These are phyloP conservation scores for Styela plicata DNA, from an alignment of 23 tunicate species.

Conservation along the genomic window DNA sequence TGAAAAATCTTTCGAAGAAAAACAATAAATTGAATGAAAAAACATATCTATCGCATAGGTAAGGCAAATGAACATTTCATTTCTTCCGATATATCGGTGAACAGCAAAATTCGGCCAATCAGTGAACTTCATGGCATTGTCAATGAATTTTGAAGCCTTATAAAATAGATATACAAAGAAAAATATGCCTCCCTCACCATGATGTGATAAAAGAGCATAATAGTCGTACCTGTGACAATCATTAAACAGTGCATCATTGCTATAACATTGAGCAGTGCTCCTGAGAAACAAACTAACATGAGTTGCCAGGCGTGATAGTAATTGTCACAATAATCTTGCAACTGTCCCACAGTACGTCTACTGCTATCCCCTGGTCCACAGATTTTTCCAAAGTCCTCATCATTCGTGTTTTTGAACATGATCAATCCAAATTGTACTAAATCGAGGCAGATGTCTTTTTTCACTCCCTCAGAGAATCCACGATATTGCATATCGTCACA, in stretches of 20 bases:
- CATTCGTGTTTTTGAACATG: conserved; percentile 77
- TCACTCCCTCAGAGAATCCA: conserved; percentile 50
- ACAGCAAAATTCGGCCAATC: too few species aligned
- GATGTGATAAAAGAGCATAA: too few species aligned
- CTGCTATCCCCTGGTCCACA: conserved; percentile 75
- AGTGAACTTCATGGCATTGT: too few species aligned
- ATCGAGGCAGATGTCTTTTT: conserved; percentile 70
- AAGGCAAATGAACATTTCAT: too few species aligned
- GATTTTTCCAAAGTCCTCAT: conserved; percentile 75
- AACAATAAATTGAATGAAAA: too few species aligned
- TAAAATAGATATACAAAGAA: conserved; percentile 49
- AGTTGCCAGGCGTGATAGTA: conserved; percentile 44
- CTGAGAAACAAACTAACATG: conserved; percentile 64
- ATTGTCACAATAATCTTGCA: conserved; percentile 59
- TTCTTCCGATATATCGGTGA: too few species aligned
- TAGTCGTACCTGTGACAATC: conserved; percentile 2
- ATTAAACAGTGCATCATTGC: conserved; percentile 56
- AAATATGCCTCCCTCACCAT: neutral
- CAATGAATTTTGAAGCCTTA: too few species aligned
- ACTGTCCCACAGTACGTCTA: conserved; percentile 43
- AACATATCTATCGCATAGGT: too few species aligned
- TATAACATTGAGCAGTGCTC: conserved; percentile 62
- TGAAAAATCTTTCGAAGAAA: too few species aligned
- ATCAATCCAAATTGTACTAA: conserved; percentile 81
- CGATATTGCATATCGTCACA: conserved; percentile 74